Evolutionary conservation across 1,140 invertebrate species (phyloP).

Genomic region (Philaenus spumarius): DNA sequence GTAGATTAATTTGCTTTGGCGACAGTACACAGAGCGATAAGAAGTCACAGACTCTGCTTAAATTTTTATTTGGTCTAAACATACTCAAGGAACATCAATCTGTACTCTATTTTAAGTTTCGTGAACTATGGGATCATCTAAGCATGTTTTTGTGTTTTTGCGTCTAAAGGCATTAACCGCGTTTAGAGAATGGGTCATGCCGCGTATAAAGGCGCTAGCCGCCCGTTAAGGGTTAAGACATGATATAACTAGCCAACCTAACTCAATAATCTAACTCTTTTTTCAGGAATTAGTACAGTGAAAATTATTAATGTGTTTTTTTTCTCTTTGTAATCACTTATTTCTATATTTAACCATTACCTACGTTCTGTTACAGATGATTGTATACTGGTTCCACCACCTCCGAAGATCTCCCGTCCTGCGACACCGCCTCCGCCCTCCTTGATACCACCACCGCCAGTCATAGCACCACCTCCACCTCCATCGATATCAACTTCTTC

Average conservation of each 20-base stretch:
- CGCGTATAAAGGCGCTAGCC: too few species aligned
- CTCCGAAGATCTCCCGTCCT: slow-evolving; percentile 32
- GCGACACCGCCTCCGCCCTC: slow-evolving; percentile 36
- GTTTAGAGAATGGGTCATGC: too few species aligned
- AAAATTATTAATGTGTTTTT: not conserved
- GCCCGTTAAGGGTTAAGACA: not conserved
- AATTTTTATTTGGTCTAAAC: too few species aligned
- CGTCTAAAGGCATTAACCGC: not conserved
- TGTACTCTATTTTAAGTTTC: too few species aligned
- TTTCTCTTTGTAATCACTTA: not conserved
- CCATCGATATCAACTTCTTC: slow-evolving; percentile 4
- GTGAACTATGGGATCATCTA: not conserved
- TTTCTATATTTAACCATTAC: not conserved
- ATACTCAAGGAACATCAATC: too few species aligned
- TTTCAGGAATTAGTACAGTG: too few species aligned
- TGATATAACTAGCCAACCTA: not conserved
- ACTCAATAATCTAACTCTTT: not conserved
- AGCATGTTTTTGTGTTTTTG: too few species aligned
- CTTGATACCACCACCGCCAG: slow-evolving; percentile 18
- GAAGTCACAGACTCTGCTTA: too few species aligned
- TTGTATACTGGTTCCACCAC: slow-evolving; percentile 32
- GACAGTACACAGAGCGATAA: too few species aligned
- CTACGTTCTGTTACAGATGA: slow-evolving; percentile 27
- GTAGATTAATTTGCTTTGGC: too few species aligned
- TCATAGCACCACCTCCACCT: slow-evolving; percentile 20